Evolutionary conservation across 2,797 vertebrate genomes (phyloP), one percentile per base, ranked within the genome.

Genomic region (Limnodromus scolopaceus): DNA sequence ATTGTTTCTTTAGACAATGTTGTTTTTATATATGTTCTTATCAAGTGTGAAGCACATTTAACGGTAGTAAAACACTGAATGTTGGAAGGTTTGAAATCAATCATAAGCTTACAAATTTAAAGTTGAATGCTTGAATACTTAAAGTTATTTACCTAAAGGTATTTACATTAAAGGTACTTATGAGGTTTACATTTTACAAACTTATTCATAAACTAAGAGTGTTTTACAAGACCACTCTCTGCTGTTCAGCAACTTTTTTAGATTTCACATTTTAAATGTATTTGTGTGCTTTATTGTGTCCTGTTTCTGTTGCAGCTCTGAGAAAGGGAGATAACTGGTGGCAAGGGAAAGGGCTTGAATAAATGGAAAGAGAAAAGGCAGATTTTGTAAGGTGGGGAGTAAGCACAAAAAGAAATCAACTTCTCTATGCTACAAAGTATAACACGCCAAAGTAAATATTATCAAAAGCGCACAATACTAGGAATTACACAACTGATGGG

Each of bases 361-460:
- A 90, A 81, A 79, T 78, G 76, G 57, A 92, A 79, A 87, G 77
- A 84, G 80, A 76, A 96, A 94, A 92, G 75, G 45, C 49, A 88
- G 68, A 83, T 90, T 92, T 97, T 93, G 57, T 58, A 70, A 92
- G 87, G 60, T 25, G 6, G 5, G 70, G 64, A 96, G 51, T 74
- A 92, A 95, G 94, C 55, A 64, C 46, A 72, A 58, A 83, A 78
- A 24, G 36, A 28, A 48, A 74, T 60, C 55, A 79, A 55, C 69
- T 92, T 88, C 49, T 85, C 54, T 77, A 9, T 0, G 41, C 89
- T 94, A 70, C 72, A 46, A 90, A 93, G 71, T 83, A 27, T 89
- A 96, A 94, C 66, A 45, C 64, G 93, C 84, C 89, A 96, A 97
- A 95, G 72, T 72, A 69, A 90, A 89, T 84, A 93, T 93, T 96